Evolutionary conservation across 2,888 invertebrate genomes (phyloP), one percentile per base, ranked within the genome.

Genomic region (Cryptus armator): DNA sequence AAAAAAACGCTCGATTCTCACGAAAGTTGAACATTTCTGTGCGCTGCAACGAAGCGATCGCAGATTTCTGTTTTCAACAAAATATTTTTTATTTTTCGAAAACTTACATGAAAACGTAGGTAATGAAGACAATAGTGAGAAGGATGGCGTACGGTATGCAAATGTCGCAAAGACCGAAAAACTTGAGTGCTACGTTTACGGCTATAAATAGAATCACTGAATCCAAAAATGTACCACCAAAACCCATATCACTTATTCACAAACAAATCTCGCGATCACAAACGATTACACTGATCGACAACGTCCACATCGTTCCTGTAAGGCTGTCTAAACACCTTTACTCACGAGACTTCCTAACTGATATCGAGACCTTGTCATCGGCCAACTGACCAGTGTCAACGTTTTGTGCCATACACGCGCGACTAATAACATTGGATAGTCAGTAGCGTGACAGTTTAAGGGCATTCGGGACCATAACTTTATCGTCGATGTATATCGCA

Each of bases 101-200:
- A 79, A 90, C 91, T 92, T 87, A 92, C 92, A 91, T 80, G 71
- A 90, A 87, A 46, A 92, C 76, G 68, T 86, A 87, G 88, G 88
- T 86, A 78, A 90, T 87, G 85, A 92, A 85, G 87, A 92, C 89
- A 68, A 90, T 80, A 4, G 91, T 90, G 62, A 92, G 79, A n/a
- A 92, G 86, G 70, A 92, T 87, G 43, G 92, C 90, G 79, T 92
- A 91, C 14, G 92, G 92, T 78, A 92, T 86, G 72, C 92, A 92
- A 83, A 91, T 79, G 48, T 89, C 87, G 72, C 92, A 92, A 72
- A 92, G 62, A 37, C 90, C 91, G 59, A 92, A 59, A 16, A 88
- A 87, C 62, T 88, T 90, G 4, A 92, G 88, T 29, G 85, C 43
- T 32, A 90, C 72, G 86, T 92, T 92, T 51, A 86, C 87, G 72